Evolutionary conservation across 2,113 vertebrate species (phyloP), one percentile per base, ranked within the genome.

Genomic region (Dipodomys spectabilis): DNA sequence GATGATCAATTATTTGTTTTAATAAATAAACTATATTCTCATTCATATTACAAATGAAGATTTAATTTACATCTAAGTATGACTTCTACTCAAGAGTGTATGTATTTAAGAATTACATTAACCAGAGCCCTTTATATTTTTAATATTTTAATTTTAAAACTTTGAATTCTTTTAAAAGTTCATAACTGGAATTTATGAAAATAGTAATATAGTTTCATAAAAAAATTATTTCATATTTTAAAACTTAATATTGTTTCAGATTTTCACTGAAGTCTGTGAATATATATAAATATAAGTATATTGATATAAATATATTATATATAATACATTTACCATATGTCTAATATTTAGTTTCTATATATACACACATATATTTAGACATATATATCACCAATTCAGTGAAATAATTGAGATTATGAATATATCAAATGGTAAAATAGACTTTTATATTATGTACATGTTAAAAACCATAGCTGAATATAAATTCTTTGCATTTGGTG

Each of bases 71-170:
- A 68, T 23, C 22, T 44, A 79, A 57, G 64, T 83, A 78, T 22
- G 2, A 62, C 72, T 83, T 88, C 27, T 62, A 39, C 23, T 28
- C 32, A 80, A 65, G 1, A 79, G 15, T 77, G 72, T 30, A 45
- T 93, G 15, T 74, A 84, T 82, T 19, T 75, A 68, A 84, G 75
- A 86, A 72, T 32, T 27, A 30, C 65, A 82, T 83, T 80, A 68
- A 15, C 20, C 11, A 75, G 12, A 7, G 67, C 12, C 1, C 4
- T 72, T 57, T 80, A 20, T 35, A 35, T 75, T 96, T 45, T 74
- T 35, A 82, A 60, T 86, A n/a, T 35, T 80, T 84, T 85, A 45
- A 72, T 68, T 78, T 86, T 2, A 67, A 62, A 80, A 88, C 0
- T 13, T 57, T 83, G n/a, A 77, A 83, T 22, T 35, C 35, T 30